These are phyloP conservation scores for Empidonax alnorum DNA, from an alignment of 2,113 vertebrate species.

Conservation along the genomic window DNA sequence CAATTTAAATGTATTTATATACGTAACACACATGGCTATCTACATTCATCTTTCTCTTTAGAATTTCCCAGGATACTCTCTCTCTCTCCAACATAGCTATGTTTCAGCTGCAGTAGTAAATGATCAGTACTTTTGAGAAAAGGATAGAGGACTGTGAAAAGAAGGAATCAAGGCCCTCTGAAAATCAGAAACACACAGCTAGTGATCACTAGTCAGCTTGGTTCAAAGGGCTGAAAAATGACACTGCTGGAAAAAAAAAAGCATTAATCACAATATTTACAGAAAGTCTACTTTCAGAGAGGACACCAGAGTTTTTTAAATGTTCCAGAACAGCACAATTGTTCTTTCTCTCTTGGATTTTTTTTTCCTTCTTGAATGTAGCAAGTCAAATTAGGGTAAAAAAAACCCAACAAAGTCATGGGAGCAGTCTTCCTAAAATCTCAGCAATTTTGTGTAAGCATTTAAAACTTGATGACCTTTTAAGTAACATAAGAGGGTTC, in stretches of 20 bases:
- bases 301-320: not conserved
- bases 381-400: not conserved
- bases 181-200: not conserved
- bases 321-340: not conserved
- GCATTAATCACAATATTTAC: not conserved
- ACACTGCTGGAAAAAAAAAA: not conserved
- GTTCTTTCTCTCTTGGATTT: not conserved
- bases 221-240: not conserved
- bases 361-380: not conserved
- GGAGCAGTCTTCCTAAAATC: not conserved
- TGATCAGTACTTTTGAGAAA: not conserved
- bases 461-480: not conserved
- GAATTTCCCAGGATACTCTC: not conserved
- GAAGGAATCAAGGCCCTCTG: not conserved
- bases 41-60: not conserved
- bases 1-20: not conserved
- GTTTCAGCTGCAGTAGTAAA: not conserved
- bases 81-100: not conserved
- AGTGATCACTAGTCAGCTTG: not conserved
- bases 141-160: not conserved
- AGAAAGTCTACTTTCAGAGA: not conserved
- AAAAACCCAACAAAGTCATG: not conserved
- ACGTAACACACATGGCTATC: not conserved
- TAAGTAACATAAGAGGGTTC: not conserved
- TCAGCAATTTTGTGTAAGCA: not conserved